Conservation (phyloP, 2,888 invertebrate genomes). For the Thymelicus acteon region DNA sequence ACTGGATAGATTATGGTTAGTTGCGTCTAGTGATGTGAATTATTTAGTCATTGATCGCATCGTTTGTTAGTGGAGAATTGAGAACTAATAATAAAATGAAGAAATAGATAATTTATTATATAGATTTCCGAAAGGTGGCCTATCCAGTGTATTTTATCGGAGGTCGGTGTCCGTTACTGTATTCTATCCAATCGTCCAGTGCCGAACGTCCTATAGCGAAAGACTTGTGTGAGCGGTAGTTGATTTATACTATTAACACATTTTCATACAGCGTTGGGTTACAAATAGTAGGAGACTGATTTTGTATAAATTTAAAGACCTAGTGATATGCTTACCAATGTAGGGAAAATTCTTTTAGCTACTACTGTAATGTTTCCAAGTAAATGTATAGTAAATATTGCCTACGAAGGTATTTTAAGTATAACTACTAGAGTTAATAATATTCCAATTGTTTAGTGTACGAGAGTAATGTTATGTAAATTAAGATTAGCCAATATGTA, state of each 20-base stretch:
- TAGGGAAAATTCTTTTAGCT: slow-evolving; percentile 63
- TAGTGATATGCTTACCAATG: slow-evolving; percentile 77
- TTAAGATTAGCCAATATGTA: slow-evolving; percentile 57
- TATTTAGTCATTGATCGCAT: too few species aligned
- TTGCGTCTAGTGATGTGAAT: not conserved
- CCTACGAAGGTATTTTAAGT: slow-evolving; percentile 58
- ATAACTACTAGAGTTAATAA: slow-evolving; percentile 59
- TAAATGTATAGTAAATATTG: slow-evolving; percentile 58
- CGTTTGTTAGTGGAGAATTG: too few species aligned
- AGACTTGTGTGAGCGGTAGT: slow-evolving; percentile 52
- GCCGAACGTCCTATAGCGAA: slow-evolving; percentile 66
- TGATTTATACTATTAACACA: slow-evolving; percentile 52
- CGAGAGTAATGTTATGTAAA: slow-evolving; percentile 76
- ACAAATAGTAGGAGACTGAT: slow-evolving; percentile 84
- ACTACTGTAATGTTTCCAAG: slow-evolving; percentile 55
- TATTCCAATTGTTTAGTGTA: slow-evolving; percentile 75
- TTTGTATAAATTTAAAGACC: slow-evolving; percentile 69
- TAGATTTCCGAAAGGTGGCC: too few species aligned
- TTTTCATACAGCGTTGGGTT: slow-evolving; percentile 65
- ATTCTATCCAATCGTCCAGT: slow-evolving; percentile 70
- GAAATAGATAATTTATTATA: too few species aligned
- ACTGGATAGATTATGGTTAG: not conserved
- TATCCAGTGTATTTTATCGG: not conserved
- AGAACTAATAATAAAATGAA: too few species aligned
- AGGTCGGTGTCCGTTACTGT: slow-evolving; percentile 47